Evolutionary conservation across 1,140 invertebrate genomes (phyloP), one percentile per base, ranked within the genome.

Genomic region (Arion vulgaris): DNA sequence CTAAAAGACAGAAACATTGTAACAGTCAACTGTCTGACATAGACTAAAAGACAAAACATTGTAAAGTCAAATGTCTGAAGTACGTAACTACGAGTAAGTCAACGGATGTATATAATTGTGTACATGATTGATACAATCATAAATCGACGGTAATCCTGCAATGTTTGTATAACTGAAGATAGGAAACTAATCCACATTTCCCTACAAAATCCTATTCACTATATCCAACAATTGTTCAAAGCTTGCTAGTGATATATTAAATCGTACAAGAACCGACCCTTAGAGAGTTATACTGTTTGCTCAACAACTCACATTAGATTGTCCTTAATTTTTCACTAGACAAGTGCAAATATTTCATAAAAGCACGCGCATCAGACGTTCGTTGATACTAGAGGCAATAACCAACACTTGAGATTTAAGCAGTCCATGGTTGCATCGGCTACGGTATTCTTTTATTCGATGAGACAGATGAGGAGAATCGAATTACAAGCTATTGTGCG

Each of bases 401-500:
- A 66, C 28, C 17, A 34, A 66, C 62, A 66, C 62, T 57, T 57
- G 62, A 66, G 28, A 0, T 66, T 66, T 5, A 28, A 66, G 62
- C 32, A 34, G 62, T 66, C 51, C 51, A 19, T 9, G 51, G 17
- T 66, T 66, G 62, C 28, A 66, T 66, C 62, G 62, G 11, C 62
- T 66, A 23, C 17, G n/a, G 32, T 28, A 32, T 66, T 34, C n/a
- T 32, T 66, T 28, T 66, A 32, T 28, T 66, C 62, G 51, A 66
- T 28, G 62, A 34, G 62, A 66, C n/a, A 66, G 62, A 66, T 66
- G 62, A 28, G 62, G n/a, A 66, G 62, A 66, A 66, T 66, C 62
- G 62, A 32, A 66, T 66, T 66, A 34, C 62, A 23, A 34, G 62
- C 62, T 66, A 66, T 66, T 66, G 62, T 66, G 62, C 62, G n/a